Percentiles rank a stretch among this genome's conserved stretches.
phyloP scores from a whole-genome alignment of 1,140 invertebrate genomes.

The Bombyx mandarina region DNA sequence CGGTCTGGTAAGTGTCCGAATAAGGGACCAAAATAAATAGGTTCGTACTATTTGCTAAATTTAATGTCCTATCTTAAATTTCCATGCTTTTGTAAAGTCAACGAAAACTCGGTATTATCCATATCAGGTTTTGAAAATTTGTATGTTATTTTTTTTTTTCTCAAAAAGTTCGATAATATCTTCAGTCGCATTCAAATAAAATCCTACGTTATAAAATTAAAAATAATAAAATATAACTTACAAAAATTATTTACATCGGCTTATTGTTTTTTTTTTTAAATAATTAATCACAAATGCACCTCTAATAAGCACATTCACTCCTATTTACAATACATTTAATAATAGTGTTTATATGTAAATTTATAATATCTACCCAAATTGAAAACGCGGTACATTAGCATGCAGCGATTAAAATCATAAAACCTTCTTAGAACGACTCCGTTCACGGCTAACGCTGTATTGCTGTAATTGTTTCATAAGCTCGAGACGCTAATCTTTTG shows the following conservation, averaged over 20 bases:
- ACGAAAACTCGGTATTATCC: too few relatives aligned
- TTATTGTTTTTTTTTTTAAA: conserved; percentile 8
- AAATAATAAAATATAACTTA: conserved; percentile 37
- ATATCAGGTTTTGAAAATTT: neutral
- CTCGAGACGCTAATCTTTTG: too few relatives aligned
- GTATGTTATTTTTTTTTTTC: neutral
- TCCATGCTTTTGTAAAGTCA: too few relatives aligned
- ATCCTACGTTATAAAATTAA: conserved; percentile 25
- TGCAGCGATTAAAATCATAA: too few relatives aligned
- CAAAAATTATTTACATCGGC: conserved; percentile 52
- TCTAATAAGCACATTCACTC: conserved; percentile 43
- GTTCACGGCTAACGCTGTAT: too few relatives aligned
- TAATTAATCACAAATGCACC: conserved; percentile 45
- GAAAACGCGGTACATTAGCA: too few relatives aligned
- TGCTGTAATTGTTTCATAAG: too few relatives aligned
- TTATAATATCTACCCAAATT: conserved; percentile 9
- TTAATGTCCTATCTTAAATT: too few relatives aligned
- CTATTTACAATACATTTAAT: conserved; percentile 51
- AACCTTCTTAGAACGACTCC: too few relatives aligned
- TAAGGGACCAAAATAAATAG: too few relatives aligned
- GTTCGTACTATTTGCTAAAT: too few relatives aligned
- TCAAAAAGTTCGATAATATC: conserved; percentile 5
- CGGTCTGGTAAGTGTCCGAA: too few relatives aligned
- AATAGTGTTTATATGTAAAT: conserved; percentile 17
- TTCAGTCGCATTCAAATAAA: conserved; percentile 34